These are phyloP conservation scores for Otus scops DNA, from an alignment of 2,797 vertebrate genomes.

Conservation along the genomic window DNA sequence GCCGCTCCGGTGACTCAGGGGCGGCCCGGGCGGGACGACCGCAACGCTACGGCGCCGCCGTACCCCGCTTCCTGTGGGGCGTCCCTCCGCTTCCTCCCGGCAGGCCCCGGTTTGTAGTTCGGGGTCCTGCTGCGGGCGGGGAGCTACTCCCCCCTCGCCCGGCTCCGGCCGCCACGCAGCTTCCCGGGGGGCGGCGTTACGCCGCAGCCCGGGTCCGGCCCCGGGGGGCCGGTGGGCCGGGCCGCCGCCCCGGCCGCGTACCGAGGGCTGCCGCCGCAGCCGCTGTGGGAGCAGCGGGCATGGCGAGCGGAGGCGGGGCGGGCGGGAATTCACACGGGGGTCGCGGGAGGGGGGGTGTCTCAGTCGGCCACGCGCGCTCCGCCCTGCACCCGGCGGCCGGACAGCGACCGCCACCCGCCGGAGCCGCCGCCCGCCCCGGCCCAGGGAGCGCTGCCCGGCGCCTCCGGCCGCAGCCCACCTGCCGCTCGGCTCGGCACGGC, in stretches of 20 bases:
- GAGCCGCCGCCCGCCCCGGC: no score
- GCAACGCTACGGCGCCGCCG: background rate
- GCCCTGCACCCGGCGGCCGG: no score
- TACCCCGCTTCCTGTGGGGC: background rate
- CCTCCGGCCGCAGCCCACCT: no score
- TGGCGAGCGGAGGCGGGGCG: no score
- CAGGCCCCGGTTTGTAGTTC: background rate
- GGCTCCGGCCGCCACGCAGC: background rate
- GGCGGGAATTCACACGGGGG: fast-evolving
- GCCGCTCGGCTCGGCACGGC: no score
- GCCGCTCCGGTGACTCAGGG: background rate
- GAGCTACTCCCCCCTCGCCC: background rate
- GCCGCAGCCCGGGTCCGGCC: background rate
- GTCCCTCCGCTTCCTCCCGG: constrained; percentile 20
- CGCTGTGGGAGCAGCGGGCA: background rate
- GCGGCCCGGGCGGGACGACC: background rate
- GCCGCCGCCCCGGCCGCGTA: background rate
- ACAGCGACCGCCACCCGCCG: no score
- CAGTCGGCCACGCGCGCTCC: background rate
- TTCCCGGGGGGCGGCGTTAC: no score
- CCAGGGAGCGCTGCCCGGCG: no score
- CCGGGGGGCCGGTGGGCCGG: no score
- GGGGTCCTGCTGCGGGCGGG: background rate
- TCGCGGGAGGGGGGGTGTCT: no score
- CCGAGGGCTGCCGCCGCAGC: background rate